These are phyloP conservation scores for Heliconius melpomene DNA, from an alignment of 1,140 invertebrate genomes.

Conservation along the genomic window DNA sequence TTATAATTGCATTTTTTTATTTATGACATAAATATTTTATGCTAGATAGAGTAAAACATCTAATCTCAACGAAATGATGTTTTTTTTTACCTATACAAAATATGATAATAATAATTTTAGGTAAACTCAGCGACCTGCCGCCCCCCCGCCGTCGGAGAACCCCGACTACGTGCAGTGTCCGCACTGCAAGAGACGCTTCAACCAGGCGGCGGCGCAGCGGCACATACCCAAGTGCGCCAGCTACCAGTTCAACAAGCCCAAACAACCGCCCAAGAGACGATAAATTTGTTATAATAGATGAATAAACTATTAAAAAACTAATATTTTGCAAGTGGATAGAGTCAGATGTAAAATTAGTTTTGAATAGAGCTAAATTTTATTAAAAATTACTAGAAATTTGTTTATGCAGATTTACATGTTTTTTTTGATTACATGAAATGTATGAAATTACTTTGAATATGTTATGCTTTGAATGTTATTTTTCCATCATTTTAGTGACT, in stretches of 20 bases:
- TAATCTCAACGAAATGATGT: too few species aligned
- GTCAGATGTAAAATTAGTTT: too few species aligned
- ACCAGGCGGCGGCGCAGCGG: constrained; percentile 91
- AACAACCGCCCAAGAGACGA: constrained; percentile 54
- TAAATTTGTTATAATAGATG: constrained; percentile 37
- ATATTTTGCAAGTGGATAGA: too few species aligned
- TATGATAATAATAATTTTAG: constrained; percentile 41
- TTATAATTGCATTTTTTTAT: too few species aligned
- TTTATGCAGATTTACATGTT: not conserved
- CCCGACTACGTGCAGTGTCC: constrained; percentile 96
- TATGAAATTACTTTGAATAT: not conserved
- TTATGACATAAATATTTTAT: too few species aligned
- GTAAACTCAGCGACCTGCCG: constrained; percentile 92
- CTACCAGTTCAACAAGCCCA: constrained; percentile 89
- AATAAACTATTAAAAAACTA: too few species aligned
- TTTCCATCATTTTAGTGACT: constrained; percentile 43
- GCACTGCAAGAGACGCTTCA: constrained; percentile 94
- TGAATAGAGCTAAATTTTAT: too few species aligned
- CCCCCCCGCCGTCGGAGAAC: constrained; percentile 93
- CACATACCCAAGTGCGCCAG: constrained; percentile 96
- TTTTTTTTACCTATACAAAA: too few species aligned
- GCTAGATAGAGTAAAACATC: too few species aligned
- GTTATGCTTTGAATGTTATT: constrained; percentile 36
- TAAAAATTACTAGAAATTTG: not conserved
- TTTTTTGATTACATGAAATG: not conserved